These are phyloP conservation scores for Torymus texanus DNA, from an alignment of 2,888 invertebrate genomes.

Conservation along the genomic window DNA sequence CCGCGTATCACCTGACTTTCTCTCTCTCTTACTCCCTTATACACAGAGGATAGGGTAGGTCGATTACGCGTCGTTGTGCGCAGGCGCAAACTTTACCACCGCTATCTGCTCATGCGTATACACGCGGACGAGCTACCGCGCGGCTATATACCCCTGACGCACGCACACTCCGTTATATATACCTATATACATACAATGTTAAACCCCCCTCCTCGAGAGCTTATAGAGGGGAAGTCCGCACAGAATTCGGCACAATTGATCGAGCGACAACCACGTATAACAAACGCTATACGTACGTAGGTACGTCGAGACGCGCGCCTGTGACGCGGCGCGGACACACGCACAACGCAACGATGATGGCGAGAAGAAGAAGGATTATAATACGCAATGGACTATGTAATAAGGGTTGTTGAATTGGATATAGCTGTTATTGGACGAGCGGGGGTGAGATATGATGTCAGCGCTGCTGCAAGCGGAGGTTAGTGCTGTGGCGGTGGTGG, in stretches of 20 bases:
- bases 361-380: too few species aligned
- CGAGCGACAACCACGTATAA: not conserved
- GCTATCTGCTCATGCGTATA: conserved; percentile 30
- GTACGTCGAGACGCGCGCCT: not conserved
- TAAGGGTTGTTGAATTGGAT: too few species aligned
- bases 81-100: not conserved
- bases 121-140: not conserved
- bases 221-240: not conserved
- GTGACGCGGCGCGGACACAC: too few species aligned
- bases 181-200: not conserved
- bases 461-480: too few species aligned
- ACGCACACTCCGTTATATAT: too few species aligned
- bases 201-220: not conserved
- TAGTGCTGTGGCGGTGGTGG: not conserved
- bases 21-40: not conserved
- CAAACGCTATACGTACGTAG: not conserved
- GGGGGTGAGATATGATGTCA: too few species aligned
- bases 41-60: conserved; percentile 10
- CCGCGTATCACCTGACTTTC: too few species aligned
- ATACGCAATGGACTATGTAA: too few species aligned
- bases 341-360: too few species aligned
- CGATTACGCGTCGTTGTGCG: conserved; percentile 11
- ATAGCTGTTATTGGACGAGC: too few species aligned
- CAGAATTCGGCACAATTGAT: conserved; percentile 23
- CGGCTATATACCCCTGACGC: not conserved